Evolutionary conservation across 2,888 invertebrate species (phyloP), one percentile per base, ranked within the genome.

Genomic region (Ptychoptera albimana): DNA sequence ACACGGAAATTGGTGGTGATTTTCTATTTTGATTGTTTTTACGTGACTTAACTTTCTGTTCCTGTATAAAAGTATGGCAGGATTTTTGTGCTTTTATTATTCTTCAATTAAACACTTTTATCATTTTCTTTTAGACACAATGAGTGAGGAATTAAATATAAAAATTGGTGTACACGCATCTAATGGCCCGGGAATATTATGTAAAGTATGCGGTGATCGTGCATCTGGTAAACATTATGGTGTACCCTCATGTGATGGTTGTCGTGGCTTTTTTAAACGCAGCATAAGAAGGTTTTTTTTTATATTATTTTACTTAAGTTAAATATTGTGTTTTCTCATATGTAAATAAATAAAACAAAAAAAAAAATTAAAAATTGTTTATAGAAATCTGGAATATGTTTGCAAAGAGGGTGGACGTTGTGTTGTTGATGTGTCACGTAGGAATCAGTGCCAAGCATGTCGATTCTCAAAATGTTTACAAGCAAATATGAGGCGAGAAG

Each of bases 371-470:
- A 12, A n/a, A n/a, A 8, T 37, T 12, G 16, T n/a, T 12, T 12
- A 32, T 61, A 86, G 91, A 54, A 88, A 87, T 61, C 67, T 91
- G 56, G 85, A 88, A 60, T 92, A 92, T 66, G 78, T 86, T 7
- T 94, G 94, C 66, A 94, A 93, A 61, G 92, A 92, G 62, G 80
- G 75, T 51, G 84, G 85, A 0, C 71, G 75, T 1, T 94, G 94
- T 58, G 70, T 91, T 4, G 91, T 94, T 14, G 92, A 94, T 58
- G 89, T 93, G 2, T 86, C 86, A 0, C 71, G 92, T 42, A 69
- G 93, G 42, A 94, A 94, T 67, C 93, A 93, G 63, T 94, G 94
- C 59, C 93, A 93, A 63, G 85, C 92, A 0, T 93, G 94, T 60
- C 74, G 93, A 39, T 91, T 93, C 66, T 77, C 82, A 47, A 92